These are phyloP conservation scores for Sterna hirundo DNA, from an alignment of 2,113 vertebrate genomes.

Conservation along the genomic window DNA sequence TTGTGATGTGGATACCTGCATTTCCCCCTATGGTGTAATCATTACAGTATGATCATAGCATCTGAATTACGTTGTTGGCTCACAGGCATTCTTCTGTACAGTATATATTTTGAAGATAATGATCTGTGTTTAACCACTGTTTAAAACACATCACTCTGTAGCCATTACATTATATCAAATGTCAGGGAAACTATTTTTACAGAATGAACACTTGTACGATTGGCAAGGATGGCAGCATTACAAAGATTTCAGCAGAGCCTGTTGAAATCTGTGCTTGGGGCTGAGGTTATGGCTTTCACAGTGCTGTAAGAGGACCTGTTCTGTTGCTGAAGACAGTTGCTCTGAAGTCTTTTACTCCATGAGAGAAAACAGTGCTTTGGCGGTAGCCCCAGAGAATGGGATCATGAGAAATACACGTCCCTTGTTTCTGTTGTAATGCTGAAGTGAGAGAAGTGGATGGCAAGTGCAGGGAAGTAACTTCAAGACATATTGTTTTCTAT, in stretches of 20 bases:
- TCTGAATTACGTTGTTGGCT: not conserved
- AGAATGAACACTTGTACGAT: not conserved
- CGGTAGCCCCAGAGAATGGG: not conserved
- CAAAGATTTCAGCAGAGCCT: not conserved
- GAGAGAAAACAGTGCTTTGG: not conserved
- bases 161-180: not conserved
- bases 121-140: not conserved
- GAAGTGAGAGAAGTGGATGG: not conserved
- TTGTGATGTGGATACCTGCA: not conserved
- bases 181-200: not conserved
- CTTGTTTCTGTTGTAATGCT: not conserved
- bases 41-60: not conserved
- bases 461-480: not conserved
- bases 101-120: not conserved
- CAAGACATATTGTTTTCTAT: not conserved
- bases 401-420: not conserved
- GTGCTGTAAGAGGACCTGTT: rapidly evolving
- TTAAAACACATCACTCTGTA: not conserved
- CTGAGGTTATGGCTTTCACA: not conserved
- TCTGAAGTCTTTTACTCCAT: not conserved
- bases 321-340: not conserved
- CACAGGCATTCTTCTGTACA: not conserved
- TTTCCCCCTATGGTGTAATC: not conserved
- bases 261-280: not conserved
- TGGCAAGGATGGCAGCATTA: not conserved